Evolutionary conservation across 1,140 invertebrate genomes (phyloP).

Genomic region (Mactra quadrangularis): DNA sequence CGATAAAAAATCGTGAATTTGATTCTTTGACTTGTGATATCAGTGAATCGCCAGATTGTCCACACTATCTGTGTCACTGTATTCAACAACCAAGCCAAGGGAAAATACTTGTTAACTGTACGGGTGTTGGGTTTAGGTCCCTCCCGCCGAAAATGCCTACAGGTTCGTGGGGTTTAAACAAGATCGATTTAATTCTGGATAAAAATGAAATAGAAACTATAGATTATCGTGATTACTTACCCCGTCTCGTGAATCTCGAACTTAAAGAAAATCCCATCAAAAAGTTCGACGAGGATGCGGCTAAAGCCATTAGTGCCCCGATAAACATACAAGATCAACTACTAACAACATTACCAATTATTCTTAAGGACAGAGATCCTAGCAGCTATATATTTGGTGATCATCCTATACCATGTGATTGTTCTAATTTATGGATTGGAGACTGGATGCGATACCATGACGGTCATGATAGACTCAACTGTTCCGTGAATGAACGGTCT

Average conservation of each 20-base stretch:
- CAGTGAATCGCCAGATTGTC: conserved; percentile 13
- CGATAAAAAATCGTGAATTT: background rate
- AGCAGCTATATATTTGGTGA: conserved; percentile 5
- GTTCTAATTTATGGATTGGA: conserved; percentile 39
- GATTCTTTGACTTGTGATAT: conserved; percentile 22
- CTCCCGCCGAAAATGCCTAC: conserved; percentile 34
- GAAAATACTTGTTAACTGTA: conserved; percentile 30
- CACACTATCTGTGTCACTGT: conserved; percentile 9
- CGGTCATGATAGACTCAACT: background rate
- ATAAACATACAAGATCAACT: conserved; percentile 6
- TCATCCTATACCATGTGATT: conserved; percentile 34
- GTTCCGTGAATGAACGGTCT: background rate
- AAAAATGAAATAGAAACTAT: conserved; percentile 16
- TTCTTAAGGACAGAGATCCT: background rate
- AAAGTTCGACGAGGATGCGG: background rate
- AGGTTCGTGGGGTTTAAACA: conserved; percentile 18
- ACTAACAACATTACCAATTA: background rate
- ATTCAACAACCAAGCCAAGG: conserved; percentile 17
- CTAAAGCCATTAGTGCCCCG: background rate
- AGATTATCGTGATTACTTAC: conserved; percentile 11
- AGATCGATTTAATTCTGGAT: conserved; percentile 34
- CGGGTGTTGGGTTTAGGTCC: background rate
- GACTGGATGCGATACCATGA: conserved; percentile 27
- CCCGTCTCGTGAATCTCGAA: conserved; percentile 7
- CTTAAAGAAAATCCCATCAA: conserved; percentile 7